These are phyloP conservation scores for Harpagoxenus sublaevis DNA, from an alignment of 2,888 invertebrate species.

Conservation along the genomic window DNA sequence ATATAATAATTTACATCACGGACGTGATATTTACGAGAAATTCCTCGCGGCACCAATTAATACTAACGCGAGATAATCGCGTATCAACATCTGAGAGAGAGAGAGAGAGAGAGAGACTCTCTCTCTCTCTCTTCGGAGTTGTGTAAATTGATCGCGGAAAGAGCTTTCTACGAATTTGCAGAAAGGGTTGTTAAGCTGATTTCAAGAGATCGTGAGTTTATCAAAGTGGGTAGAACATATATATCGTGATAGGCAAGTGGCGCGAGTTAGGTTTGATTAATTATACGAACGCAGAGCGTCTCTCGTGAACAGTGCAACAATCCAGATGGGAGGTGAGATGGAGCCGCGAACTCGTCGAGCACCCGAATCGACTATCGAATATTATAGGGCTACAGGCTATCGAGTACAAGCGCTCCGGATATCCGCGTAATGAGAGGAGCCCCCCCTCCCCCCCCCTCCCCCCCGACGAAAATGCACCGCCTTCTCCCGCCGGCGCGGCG, in stretches of 20 bases:
- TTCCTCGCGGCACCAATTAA: conserved; percentile 21
- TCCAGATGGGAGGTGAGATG: neutral
- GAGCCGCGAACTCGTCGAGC: neutral
- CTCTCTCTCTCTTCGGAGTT: neutral
- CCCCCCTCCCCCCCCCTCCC: no score
- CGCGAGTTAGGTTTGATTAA: neutral
- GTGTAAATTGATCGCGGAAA: neutral
- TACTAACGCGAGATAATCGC: neutral
- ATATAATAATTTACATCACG: conserved; percentile 30
- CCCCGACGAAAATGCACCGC: neutral
- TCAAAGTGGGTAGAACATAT: neutral
- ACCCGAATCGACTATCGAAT: conserved; percentile 21
- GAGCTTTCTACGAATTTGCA: neutral
- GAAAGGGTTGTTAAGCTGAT: neutral
- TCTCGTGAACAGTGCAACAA: neutral
- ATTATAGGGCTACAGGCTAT: conserved; percentile 32
- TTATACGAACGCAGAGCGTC: neutral
- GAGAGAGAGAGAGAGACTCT: no score
- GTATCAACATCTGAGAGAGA: no score
- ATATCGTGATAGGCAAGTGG: neutral
- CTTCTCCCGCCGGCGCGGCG: neutral
- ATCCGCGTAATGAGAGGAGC: conserved; percentile 29
- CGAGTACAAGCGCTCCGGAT: conserved; percentile 10
- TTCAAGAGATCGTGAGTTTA: neutral
- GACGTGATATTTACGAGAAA: conserved; percentile 25